These are phyloP conservation scores for Microhierax caerulescens DNA, from an alignment of 2,797 vertebrate genomes.

Conservation along the genomic window DNA sequence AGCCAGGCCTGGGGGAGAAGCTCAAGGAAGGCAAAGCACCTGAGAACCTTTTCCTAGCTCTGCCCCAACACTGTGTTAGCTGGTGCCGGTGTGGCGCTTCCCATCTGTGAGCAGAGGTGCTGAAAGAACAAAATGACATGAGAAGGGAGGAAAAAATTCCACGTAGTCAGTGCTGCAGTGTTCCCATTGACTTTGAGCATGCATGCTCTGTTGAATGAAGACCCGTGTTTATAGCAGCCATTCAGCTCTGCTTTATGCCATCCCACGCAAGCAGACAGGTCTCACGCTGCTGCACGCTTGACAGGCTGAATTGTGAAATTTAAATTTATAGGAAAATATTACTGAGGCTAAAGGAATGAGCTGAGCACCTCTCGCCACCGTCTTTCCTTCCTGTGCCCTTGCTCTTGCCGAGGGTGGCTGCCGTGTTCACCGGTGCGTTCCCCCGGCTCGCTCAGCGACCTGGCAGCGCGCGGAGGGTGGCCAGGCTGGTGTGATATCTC, in stretches of 20 bases:
- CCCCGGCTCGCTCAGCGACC: background rate
- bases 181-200: background rate
- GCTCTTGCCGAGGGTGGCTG: background rate
- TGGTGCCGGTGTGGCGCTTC: background rate
- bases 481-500: background rate
- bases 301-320: background rate
- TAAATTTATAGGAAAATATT: background rate
- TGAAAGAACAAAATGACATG: rapidly evolving
- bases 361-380: rapidly evolving
- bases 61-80: background rate
- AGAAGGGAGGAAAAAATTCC: background rate
- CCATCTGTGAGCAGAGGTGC: background rate
- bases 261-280: background rate
- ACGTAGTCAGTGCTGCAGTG: rapidly evolving
- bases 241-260: background rate
- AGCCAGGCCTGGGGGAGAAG: background rate
- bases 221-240: rapidly evolving
- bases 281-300: background rate
- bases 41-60: background rate
- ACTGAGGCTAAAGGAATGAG: background rate
- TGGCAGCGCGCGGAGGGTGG: rapidly evolving
- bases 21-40: background rate
- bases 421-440: rapidly evolving
- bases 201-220: background rate
- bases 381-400: background rate